Percentiles rank a stretch among this genome's conserved stretches.
These are phyloP conservation scores for Probaryconus sp. DNA, from an alignment of 1,140 invertebrate genomes.

Conservation along the genomic window DNA sequence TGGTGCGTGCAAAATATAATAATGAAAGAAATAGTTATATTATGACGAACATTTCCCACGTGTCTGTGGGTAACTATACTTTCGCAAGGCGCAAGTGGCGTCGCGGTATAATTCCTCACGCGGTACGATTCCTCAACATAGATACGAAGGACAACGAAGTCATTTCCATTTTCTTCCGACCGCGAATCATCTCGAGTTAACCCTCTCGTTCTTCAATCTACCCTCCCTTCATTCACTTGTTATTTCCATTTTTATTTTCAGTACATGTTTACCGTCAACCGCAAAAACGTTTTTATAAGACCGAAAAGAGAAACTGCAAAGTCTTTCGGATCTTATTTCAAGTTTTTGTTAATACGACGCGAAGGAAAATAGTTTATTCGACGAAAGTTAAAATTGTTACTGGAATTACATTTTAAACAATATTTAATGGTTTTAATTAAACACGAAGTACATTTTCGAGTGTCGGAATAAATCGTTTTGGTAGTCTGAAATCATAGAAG, in stretches of 20 bases:
- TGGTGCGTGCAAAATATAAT: constrained; percentile 32
- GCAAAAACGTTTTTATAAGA: constrained; percentile 47
- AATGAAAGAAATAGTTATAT: constrained; percentile 21
- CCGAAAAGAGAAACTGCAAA: not conserved
- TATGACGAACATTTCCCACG: constrained; percentile 46
- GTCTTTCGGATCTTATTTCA: too few relatives aligned
- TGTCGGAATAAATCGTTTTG: not conserved
- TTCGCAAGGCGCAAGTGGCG: constrained; percentile 34
- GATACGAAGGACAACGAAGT: constrained; percentile 53
- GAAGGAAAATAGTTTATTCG: too few relatives aligned
- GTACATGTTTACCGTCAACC: constrained; percentile 41
- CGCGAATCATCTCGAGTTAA: constrained; percentile 23
- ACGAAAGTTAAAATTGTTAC: too few relatives aligned
- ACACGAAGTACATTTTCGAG: too few relatives aligned
- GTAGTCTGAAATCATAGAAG: not conserved
- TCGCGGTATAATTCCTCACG: constrained; percentile 55
- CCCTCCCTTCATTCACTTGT: constrained; percentile 3
- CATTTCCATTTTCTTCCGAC: constrained; percentile 66
- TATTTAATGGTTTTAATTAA: too few relatives aligned
- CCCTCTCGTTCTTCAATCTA: too few relatives aligned
- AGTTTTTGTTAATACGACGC: too few relatives aligned
- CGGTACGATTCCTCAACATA: constrained; percentile 13
- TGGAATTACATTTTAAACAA: too few relatives aligned
- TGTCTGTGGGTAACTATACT: constrained; percentile 22
- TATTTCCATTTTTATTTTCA: constrained; percentile 2